Evolutionary conservation across 2,888 invertebrate species (phyloP).

Genomic region (Campopleginae sp.): DNA sequence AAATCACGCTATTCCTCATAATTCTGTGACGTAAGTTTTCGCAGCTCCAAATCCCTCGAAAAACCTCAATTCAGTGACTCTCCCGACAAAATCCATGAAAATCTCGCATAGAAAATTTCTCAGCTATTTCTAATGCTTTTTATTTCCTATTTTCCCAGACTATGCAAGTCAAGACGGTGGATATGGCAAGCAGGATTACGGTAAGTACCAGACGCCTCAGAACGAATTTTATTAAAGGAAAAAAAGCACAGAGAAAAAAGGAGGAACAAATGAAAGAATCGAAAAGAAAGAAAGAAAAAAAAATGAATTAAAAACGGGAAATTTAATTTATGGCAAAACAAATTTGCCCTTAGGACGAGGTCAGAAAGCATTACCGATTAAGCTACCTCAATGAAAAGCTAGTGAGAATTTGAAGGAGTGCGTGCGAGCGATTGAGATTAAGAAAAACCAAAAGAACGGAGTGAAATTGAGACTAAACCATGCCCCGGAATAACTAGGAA

Average conservation of each 20-base stretch:
- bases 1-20: constrained; percentile 7
- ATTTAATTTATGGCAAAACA: constrained; percentile 60
- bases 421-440: neutral
- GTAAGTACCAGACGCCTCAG: constrained; percentile 80
- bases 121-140: neutral
- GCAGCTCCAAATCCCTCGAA: neutral
- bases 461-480: constrained; percentile 35
- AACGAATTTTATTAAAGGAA: constrained; percentile 69
- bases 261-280: constrained; percentile 41
- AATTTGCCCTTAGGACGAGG: constrained; percentile 66
- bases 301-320: constrained; percentile 31
- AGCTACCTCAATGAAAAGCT: constrained; percentile 63
- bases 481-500: constrained; percentile 17
- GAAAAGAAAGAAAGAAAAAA: constrained; percentile 18
- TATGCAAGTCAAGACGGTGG: constrained; percentile 81
- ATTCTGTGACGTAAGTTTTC: neutral
- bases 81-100: neutral
- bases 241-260: constrained; percentile 31
- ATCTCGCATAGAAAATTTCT: neutral
- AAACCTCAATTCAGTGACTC: neutral
- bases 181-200: constrained; percentile 82
- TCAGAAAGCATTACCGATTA: constrained; percentile 59
- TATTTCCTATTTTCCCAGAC: constrained; percentile 74
- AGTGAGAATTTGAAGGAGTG: constrained; percentile 52
- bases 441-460: constrained; percentile 32